Conservation (phyloP, 2,797 vertebrate species). For the Aulostomus chinensis region DNA sequence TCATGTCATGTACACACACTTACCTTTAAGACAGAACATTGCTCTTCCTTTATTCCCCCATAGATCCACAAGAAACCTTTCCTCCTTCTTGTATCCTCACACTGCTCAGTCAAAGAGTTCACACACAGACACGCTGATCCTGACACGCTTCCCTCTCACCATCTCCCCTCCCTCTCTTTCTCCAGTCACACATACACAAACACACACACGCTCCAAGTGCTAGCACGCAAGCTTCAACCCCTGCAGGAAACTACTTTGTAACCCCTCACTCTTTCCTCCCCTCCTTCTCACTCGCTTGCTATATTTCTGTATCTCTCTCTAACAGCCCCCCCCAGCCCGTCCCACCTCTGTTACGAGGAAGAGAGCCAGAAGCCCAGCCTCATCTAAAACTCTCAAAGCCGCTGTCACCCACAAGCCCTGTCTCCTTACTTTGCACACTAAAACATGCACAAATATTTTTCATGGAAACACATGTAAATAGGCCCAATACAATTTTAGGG, state of each 20-base stretch:
- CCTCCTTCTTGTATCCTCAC: slow-evolving; percentile 41
- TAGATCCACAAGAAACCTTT: slow-evolving; percentile 45
- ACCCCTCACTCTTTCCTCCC: slow-evolving; percentile 52
- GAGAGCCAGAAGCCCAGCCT: slow-evolving; percentile 15
- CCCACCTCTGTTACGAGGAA: slow-evolving; percentile 17
- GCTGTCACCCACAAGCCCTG: slow-evolving; percentile 17
- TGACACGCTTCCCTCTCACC: slow-evolving; percentile 45
- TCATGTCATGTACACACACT: slow-evolving; percentile 37
- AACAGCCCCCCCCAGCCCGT: slow-evolving; percentile 11
- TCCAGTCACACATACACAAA: slow-evolving; percentile 27
- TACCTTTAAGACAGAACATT: slow-evolving; percentile 97
- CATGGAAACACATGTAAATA: background rate
- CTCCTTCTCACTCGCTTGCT: slow-evolving; percentile 15
- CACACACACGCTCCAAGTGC: slow-evolving; percentile 55
- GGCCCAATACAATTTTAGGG: background rate
- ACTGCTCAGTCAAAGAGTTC: slow-evolving; percentile 38
- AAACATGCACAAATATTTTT: too few relatives aligned
- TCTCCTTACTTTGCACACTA: too few relatives aligned
- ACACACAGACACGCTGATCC: slow-evolving; percentile 42
- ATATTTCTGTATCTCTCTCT: slow-evolving; percentile 29
- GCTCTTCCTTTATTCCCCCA: slow-evolving; percentile 49
- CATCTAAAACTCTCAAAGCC: slow-evolving; percentile 37
- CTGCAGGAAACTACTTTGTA: slow-evolving; percentile 80
- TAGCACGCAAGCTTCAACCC: slow-evolving; percentile 75
- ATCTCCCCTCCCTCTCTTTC: slow-evolving; percentile 55